A percentile compares a stretch with the other conserved stretches of the same genome.
Evolutionary conservation across 2,888 invertebrate genomes (phyloP).

Genomic region (Bembecia ichneumoniformis): DNA sequence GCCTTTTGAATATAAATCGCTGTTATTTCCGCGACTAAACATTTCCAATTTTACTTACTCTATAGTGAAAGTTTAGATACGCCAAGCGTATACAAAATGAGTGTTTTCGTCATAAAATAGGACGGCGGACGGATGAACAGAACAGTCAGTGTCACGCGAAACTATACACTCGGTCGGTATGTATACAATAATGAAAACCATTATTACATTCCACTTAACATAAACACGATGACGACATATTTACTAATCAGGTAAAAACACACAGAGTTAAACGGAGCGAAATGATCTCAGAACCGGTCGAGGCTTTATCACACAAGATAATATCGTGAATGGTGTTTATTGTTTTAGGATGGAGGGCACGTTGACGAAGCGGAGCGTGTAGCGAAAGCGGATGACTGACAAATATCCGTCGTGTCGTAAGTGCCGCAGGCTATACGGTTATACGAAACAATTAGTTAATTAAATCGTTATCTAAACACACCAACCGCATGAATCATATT

Average conservation of each 20-base stretch:
- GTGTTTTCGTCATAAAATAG: background rate
- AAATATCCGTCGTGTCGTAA: no score
- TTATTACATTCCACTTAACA: no score
- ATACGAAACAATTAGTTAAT: no score
- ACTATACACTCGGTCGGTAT: no score
- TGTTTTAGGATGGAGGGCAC: background rate
- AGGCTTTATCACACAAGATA: background rate
- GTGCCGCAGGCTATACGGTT: no score
- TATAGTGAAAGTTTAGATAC: no score
- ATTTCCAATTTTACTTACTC: no score
- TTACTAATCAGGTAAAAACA: background rate
- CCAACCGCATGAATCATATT: no score
- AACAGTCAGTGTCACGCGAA: background rate
- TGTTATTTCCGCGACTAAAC: no score
- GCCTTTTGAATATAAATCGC: no score
- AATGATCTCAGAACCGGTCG: background rate
- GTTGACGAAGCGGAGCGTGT: background rate
- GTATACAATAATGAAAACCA: no score
- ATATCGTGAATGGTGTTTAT: background rate
- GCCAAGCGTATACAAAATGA: background rate
- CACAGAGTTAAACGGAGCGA: background rate
- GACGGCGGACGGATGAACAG: background rate
- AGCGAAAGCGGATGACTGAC: background rate
- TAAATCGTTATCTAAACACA: no score
- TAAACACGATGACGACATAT: background rate